phyloP scores from a whole-genome alignment of 2,888 invertebrate genomes.

The Desoria tigrina region DNA sequence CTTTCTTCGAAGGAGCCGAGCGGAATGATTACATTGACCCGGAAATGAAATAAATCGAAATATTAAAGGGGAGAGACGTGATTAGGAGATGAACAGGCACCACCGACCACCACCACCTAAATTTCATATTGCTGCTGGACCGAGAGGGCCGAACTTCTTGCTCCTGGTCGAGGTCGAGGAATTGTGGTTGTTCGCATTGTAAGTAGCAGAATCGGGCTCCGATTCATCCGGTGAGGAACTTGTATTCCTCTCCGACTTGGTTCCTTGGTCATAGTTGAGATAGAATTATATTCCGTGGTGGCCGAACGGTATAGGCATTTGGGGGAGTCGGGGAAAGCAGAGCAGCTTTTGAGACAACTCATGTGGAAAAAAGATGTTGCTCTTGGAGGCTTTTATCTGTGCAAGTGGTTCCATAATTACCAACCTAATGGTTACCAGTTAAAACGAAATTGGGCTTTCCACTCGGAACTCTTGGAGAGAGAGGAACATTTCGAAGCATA shows the following conservation, averaged over 20 bases:
- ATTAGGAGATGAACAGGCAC: constrained; percentile 17
- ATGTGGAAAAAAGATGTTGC: constrained; percentile 47
- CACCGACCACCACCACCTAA: background rate
- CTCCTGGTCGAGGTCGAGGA: too few relatives aligned
- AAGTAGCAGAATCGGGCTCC: background rate
- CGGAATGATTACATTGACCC: constrained; percentile 30
- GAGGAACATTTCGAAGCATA: background rate
- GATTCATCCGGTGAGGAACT: background rate
- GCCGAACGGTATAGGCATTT: background rate
- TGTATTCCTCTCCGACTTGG: background rate
- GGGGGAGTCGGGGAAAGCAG: constrained; percentile 10
- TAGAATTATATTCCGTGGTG: background rate
- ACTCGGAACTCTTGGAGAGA: constrained; percentile 1
- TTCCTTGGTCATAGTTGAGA: background rate
- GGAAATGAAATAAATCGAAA: constrained; percentile 36
- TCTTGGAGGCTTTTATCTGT: constrained; percentile 37
- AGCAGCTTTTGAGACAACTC: constrained; percentile 33
- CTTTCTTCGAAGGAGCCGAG: constrained; percentile 14
- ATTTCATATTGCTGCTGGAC: too few relatives aligned
- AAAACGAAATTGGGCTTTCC: constrained; percentile 39
- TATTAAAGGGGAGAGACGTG: constrained; percentile 32
- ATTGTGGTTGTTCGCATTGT: too few relatives aligned
- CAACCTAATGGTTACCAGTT: constrained; percentile 42
- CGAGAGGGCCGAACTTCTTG: too few relatives aligned
- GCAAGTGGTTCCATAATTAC: constrained; percentile 42